Base-by-base conservation (phyloP, 2,888 invertebrate species). In the Parnassius apollo region DNA sequence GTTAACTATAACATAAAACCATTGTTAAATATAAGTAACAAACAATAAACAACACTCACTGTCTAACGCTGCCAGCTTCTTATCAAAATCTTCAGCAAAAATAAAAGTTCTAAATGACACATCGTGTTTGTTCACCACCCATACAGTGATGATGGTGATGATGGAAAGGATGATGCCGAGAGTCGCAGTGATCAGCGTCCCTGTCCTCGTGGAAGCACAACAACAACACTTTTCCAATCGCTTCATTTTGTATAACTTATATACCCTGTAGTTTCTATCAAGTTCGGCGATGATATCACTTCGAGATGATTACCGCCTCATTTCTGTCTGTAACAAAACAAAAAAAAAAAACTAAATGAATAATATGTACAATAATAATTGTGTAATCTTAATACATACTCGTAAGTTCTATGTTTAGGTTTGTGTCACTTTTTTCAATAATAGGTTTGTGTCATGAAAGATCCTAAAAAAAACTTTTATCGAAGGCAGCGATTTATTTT, bases 41-140 rank as follows among this genome's bases (percentile, higher is more conserved):
- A 67, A 61, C 42, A 53, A 63, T 42, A 59, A 59, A 56, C 53
- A 65, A 42, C 50, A 89, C 92, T 86, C 77, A 94, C 94, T 95
- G 78, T 94, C 93, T 75, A 92, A 92, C 73, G 94, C 93, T 73
- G 95, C 94, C 51, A 96, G 83, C 63, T 81, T 84, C 67, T 72
- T 87, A 67, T 90, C 89, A 49, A 84, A 82, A 9, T 87, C 85
- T 75, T 94, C 93, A 77, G 95, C 95, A 69, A 96, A 93, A 50
- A 96, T 92, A 77, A 96, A 95, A n/a, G 96, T 96, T 78, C 94
- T 95, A 85, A 96, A 94, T 71, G 95, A 94, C 55, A 96, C 93
- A 64, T 93, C 91, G 57, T 93, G 91, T 54, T 89, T 92, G 66
- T 82, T 72, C 10, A 88, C 86, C n/a, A 89, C 83, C 86, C 95